Evolutionary conservation across 2,797 vertebrate genomes (phyloP), one percentile per base, ranked within the genome.

Genomic region (Hippocampus kuda): DNA sequence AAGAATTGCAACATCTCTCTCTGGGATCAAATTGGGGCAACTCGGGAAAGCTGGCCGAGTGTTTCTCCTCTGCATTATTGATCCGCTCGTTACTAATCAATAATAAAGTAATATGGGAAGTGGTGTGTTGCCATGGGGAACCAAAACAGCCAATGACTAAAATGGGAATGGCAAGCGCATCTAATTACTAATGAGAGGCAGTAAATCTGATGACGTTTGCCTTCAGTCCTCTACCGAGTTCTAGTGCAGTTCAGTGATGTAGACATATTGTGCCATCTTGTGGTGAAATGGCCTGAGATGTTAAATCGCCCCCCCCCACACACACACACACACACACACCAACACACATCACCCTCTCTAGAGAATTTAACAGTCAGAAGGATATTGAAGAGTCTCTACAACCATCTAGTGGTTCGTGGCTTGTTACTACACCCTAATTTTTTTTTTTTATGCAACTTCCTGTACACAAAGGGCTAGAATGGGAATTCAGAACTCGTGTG

Each of bases 181-280:
- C 74, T 84, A 84, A 89, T 89, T 80, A 85, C 77, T 82, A 85
- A 84, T 88, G 85, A 85, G 76, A 74, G 76, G 65, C 56, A 79
- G 81, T 79, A 59, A 67, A 81, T 74, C 82, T 66, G 76, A 64
- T 75, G 63, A 72, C 69, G 54, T 51, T 70, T 72, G 72, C 70
- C 72, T 76, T 73, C 76, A 71, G 75, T 78, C 74, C 78, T 75
- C 80, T 75, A 81, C 80, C 81, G 54, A 76, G 75, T 83, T 79
- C 75, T 81, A 80, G 75, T 34, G 27, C 26, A 18, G 42, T 15
- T 42, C 22, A 44, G 22, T 1, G 56, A 59, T 69, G 71, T 3
- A 38, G 34, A 38, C 34, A 1, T 38, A 38, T 38, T 38, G 34
- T 38, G 34, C 34, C 34, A 38, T 38, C 34, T 38, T 38, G 51